These are phyloP conservation scores for Loripinus fragilis DNA, from an alignment of 2,888 invertebrate genomes.

Conservation along the genomic window DNA sequence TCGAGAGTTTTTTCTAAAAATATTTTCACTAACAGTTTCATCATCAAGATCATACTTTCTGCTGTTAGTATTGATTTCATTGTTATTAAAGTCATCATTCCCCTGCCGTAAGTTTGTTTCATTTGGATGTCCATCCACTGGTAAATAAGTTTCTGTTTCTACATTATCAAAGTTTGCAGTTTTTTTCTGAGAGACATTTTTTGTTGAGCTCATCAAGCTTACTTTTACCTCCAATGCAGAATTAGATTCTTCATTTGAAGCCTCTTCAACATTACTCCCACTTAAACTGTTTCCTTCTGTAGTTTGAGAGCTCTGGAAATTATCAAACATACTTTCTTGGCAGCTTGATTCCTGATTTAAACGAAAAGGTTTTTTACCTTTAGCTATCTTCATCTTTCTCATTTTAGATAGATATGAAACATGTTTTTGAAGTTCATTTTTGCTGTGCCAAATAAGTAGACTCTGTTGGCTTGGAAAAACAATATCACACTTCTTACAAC, in stretches of 20 bases:
- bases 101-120: neutral
- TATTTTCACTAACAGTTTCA: constrained; percentile 17
- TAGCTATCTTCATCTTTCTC: neutral
- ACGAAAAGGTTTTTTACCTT: neutral
- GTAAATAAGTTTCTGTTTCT: too few relatives aligned
- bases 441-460: neutral
- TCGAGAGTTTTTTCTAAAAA: neutral
- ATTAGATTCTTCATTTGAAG: too few relatives aligned
- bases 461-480: neutral
- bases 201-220: too few relatives aligned
- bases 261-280: too few relatives aligned
- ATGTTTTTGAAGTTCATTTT: constrained; percentile 1
- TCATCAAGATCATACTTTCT: neutral
- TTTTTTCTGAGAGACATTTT: too few relatives aligned
- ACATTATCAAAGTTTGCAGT: too few relatives aligned
- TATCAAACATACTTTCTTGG: too few relatives aligned
- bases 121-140: neutral
- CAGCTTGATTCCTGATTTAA: too few relatives aligned
- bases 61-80: neutral
- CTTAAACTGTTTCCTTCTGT: too few relatives aligned
- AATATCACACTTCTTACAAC: neutral
- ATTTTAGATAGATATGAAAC: neutral
- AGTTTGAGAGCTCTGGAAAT: too few relatives aligned
- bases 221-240: too few relatives aligned
- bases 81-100: neutral